Percentiles rank a stretch among this genome's conserved stretches.
These are phyloP conservation scores for Macquaria australasica DNA, from an alignment of 2,113 vertebrate genomes.

Conservation along the genomic window DNA sequence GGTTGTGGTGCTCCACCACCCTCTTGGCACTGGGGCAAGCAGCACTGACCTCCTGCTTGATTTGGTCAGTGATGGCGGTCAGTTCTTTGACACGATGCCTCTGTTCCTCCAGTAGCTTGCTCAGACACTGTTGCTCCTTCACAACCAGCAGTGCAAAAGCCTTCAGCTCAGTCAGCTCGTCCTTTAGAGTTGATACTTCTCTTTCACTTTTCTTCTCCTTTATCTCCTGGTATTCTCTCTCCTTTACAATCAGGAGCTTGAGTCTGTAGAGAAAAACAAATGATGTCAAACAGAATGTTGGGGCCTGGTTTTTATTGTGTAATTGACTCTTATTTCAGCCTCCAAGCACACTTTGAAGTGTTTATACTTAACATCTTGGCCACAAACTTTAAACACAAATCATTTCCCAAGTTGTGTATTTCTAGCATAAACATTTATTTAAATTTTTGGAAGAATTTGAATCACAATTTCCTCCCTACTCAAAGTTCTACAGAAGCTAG, in stretches of 20 bases:
- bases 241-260: constrained; percentile 90
- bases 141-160: constrained; percentile 92
- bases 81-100: constrained; percentile 85
- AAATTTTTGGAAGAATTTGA: constrained; percentile 20
- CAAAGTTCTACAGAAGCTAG: constrained; percentile 11
- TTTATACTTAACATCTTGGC: constrained; percentile 44
- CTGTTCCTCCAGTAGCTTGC: constrained; percentile 87
- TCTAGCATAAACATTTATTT: constrained; percentile 51
- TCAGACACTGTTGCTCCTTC: constrained; percentile 90
- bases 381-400: constrained; percentile 44
- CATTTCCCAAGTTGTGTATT: constrained; percentile 41
- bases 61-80: constrained; percentile 82
- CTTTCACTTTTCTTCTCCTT: constrained; percentile 87
- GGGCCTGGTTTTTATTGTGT: constrained; percentile 35
- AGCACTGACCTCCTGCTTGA: constrained; percentile 82
- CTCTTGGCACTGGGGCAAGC: constrained; percentile 83
- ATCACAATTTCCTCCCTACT: constrained; percentile 22
- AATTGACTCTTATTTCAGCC: constrained; percentile 27
- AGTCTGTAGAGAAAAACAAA: constrained; percentile 84
- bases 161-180: constrained; percentile 91
- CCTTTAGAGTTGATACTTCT: constrained; percentile 86
- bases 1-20: constrained; percentile 83
- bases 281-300: constrained; percentile 33
- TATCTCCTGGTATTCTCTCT: constrained; percentile 86
- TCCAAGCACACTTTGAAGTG: constrained; percentile 7